Conservation (phyloP, 2,888 invertebrate species). For the Nemotelus nigrinus region DNA sequence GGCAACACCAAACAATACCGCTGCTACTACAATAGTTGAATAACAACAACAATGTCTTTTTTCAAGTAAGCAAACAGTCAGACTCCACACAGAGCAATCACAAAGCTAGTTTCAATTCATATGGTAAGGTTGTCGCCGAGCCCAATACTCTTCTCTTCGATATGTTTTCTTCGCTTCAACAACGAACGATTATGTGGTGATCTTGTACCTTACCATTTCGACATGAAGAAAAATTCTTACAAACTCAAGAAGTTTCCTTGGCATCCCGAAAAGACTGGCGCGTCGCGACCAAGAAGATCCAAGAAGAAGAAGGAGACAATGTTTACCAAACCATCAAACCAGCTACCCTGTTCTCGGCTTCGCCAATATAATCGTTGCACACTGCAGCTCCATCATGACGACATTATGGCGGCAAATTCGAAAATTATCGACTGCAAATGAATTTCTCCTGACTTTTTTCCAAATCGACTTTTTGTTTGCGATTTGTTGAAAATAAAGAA, state of each 20-base stretch:
- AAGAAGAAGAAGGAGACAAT: background rate
- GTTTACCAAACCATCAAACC: too few relatives aligned
- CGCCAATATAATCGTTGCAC: slow-evolving; percentile 5
- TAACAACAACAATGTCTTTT: slow-evolving; percentile 26
- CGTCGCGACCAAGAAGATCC: too few relatives aligned
- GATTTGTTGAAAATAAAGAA: slow-evolving; percentile 31
- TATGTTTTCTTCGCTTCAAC: slow-evolving; percentile 6
- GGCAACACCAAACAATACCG: slow-evolving; percentile 36
- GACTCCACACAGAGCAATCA: background rate
- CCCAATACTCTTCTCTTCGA: background rate
- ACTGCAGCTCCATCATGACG: slow-evolving; percentile 50
- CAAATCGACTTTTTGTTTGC: slow-evolving; percentile 26
- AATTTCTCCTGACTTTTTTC: slow-evolving; percentile 49
- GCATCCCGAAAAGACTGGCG: slow-evolving; percentile 44
- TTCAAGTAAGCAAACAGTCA: slow-evolving; percentile 9
- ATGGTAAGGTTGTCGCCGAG: background rate
- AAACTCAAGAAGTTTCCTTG: slow-evolving; percentile 47
- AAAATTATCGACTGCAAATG: slow-evolving; percentile 51
- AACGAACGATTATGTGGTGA: slow-evolving; percentile 44
- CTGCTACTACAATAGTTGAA: slow-evolving; percentile 24
- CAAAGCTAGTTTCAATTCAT: slow-evolving; percentile 14
- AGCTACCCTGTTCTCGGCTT: background rate
- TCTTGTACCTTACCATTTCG: slow-evolving; percentile 51
- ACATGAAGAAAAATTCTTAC: slow-evolving; percentile 52
- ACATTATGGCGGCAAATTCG: slow-evolving; percentile 52